Conservation (phyloP, 2,113 vertebrate genomes). For the Agelaius tricolor region DNA sequence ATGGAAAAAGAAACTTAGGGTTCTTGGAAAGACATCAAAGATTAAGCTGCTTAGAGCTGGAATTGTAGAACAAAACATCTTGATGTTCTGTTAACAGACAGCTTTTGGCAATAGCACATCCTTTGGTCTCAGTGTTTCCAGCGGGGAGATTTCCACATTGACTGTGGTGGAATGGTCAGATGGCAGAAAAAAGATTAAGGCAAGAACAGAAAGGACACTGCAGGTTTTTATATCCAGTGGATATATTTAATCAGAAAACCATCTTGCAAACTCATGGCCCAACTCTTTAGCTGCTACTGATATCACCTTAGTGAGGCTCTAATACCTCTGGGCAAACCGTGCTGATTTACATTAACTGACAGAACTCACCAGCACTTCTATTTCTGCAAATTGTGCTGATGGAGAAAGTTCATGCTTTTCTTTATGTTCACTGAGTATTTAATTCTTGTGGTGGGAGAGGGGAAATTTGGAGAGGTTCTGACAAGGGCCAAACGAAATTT, state of each 20-base stretch:
- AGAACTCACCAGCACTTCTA: neutral
- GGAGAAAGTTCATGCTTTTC: neutral
- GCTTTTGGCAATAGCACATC: neutral
- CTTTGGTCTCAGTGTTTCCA: neutral
- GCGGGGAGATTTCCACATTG: neutral
- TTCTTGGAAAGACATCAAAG: neutral
- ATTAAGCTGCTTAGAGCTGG: neutral
- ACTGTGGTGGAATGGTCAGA: neutral
- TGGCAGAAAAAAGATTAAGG: neutral
- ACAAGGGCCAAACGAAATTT: neutral
- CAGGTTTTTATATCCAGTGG: neutral
- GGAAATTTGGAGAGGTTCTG: neutral
- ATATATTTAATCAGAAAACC: neutral
- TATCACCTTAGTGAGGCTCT: neutral
- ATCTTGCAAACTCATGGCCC: neutral
- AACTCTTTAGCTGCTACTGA: neutral
- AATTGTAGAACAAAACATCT: neutral
- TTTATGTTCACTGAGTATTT: neutral
- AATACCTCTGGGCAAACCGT: neutral
- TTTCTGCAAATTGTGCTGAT: neutral
- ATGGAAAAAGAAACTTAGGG: neutral
- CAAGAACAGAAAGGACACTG: neutral
- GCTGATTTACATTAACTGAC: neutral
- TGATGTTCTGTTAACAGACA: neutral
- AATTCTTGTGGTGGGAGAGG: neutral